Percentiles rank a stretch among this genome's conserved stretches.
Conservation (phyloP, 2,113 vertebrate genomes). For the Puma concolor region DNA sequence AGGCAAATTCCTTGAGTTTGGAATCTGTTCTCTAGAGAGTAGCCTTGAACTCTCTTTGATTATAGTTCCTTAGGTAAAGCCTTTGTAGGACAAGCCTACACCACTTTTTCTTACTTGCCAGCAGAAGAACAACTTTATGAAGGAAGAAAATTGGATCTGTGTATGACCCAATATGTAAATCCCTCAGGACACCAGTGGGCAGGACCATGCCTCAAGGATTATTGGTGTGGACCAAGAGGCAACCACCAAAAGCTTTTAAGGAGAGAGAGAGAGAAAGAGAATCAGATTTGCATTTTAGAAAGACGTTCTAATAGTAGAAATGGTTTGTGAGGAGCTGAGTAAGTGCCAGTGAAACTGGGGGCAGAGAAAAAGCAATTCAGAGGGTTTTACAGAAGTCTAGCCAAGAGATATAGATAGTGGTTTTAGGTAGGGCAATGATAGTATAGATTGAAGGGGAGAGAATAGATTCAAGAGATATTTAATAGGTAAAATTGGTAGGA, state of each 20-base stretch:
- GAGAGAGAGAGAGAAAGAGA: neutral
- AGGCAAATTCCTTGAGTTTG: constrained; percentile 27
- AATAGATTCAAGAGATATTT: neutral
- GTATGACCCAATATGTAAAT: neutral
- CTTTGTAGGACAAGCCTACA: neutral
- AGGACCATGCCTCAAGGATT: neutral
- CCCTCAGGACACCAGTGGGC: neutral
- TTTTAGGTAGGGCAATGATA: constrained; percentile 16
- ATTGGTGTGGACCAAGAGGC: neutral
- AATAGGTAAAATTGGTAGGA: neutral
- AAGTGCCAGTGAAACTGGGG: neutral
- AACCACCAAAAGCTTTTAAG: constrained; percentile 5
- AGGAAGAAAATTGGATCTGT: neutral
- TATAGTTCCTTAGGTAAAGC: neutral
- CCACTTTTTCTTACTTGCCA: neutral
- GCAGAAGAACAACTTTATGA: neutral
- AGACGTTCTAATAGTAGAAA: neutral
- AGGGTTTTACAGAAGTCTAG: constrained; percentile 18
- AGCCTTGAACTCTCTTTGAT: neutral
- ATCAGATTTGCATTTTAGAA: constrained; percentile 12
- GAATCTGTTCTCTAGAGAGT: neutral
- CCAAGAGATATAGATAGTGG: neutral
- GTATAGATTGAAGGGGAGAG: neutral
- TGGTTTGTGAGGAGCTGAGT: neutral
- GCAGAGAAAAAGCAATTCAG: neutral